A percentile compares a stretch with the other conserved stretches of the same genome.
Evolutionary conservation across 2,888 invertebrate genomes (phyloP).

Genomic region (Pandemis heparana): DNA sequence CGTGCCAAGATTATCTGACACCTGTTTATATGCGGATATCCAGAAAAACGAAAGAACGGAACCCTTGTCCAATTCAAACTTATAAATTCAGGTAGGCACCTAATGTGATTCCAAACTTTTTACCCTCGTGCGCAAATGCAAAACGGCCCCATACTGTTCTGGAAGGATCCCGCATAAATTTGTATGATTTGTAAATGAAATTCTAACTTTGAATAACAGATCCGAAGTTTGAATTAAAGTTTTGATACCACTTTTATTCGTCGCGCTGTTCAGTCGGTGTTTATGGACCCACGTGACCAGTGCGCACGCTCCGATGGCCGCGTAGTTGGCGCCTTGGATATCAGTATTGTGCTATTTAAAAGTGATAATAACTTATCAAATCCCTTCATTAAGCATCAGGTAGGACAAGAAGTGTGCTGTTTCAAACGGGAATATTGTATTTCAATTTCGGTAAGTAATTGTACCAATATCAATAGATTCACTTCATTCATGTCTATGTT

Average conservation of each 20-base stretch:
- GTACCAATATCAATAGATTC: not conserved
- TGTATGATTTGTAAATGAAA: slow-evolving; percentile 47
- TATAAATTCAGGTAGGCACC: not conserved
- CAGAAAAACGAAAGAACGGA: not conserved
- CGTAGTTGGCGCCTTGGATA: slow-evolving; percentile 17
- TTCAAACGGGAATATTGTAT: not conserved
- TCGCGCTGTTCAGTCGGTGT: slow-evolving; percentile 54
- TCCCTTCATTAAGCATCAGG: not conserved
- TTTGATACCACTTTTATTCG: slow-evolving; percentile 43
- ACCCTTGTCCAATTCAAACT: not conserved
- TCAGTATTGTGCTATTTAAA: slow-evolving; percentile 7
- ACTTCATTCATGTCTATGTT: slow-evolving; percentile 2
- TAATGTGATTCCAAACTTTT: slow-evolving; percentile 17
- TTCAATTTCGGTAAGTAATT: slow-evolving; percentile 6
- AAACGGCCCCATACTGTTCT: slow-evolving; percentile 45
- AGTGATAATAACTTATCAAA: slow-evolving; percentile 21
- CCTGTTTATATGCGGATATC: not conserved
- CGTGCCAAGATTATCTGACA: not conserved
- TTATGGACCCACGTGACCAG: slow-evolving; percentile 60
- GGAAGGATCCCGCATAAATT: slow-evolving; percentile 50
- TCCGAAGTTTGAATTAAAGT: slow-evolving; percentile 55
- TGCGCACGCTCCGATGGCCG: slow-evolving; percentile 45
- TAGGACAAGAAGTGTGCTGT: not conserved
- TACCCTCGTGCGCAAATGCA: slow-evolving; percentile 34
- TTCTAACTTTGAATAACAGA: slow-evolving; percentile 47